phyloP scores from a whole-genome alignment of 2,888 invertebrate genomes.

The Pollenia griseotomentosa region DNA sequence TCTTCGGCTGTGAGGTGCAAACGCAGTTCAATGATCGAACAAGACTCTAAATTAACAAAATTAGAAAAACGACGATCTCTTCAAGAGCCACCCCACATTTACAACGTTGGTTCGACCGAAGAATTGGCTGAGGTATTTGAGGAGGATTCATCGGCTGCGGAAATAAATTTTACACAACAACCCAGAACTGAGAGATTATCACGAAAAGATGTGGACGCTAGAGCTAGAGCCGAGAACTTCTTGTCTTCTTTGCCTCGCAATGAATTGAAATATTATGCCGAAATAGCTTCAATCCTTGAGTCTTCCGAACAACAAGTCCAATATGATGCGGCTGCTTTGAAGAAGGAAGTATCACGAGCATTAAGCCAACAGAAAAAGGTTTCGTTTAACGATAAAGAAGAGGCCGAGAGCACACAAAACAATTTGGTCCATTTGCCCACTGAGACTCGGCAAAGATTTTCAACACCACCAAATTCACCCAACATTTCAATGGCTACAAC shows the following conservation, averaged over 20 bases:
- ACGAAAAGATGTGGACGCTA: slow-evolving; percentile 83
- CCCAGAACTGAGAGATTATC: slow-evolving; percentile 80
- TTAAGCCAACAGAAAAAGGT: slow-evolving; percentile 84
- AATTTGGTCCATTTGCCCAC: slow-evolving; percentile 65
- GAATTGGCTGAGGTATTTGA: slow-evolving; percentile 83
- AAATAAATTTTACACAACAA: slow-evolving; percentile 72
- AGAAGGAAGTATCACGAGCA: slow-evolving; percentile 84
- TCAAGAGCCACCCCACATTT: slow-evolving; percentile 89
- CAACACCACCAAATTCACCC: slow-evolving; percentile 90
- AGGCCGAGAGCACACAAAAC: slow-evolving; percentile 51
- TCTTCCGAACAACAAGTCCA: slow-evolving; percentile 80
- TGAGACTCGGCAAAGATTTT: slow-evolving; percentile 81
- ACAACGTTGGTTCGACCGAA: slow-evolving; percentile 79
- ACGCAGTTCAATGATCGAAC: slow-evolving; percentile 91
- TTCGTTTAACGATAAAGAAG: slow-evolving; percentile 81
- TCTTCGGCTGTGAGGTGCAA: slow-evolving; percentile 85
- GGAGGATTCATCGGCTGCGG: slow-evolving; percentile 77
- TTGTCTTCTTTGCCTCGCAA: slow-evolving; percentile 83
- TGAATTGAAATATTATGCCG: slow-evolving; percentile 84
- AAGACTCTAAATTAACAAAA: slow-evolving; percentile 84
- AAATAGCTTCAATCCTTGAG: slow-evolving; percentile 84
- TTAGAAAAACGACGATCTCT: slow-evolving; percentile 89
- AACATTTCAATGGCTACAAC: slow-evolving; percentile 87
- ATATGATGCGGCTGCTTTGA: slow-evolving; percentile 83
- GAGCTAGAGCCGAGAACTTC: slow-evolving; percentile 83